These are phyloP conservation scores for Callyntrura guangdongensis DNA, from an alignment of 2,888 invertebrate species.

Conservation along the genomic window DNA sequence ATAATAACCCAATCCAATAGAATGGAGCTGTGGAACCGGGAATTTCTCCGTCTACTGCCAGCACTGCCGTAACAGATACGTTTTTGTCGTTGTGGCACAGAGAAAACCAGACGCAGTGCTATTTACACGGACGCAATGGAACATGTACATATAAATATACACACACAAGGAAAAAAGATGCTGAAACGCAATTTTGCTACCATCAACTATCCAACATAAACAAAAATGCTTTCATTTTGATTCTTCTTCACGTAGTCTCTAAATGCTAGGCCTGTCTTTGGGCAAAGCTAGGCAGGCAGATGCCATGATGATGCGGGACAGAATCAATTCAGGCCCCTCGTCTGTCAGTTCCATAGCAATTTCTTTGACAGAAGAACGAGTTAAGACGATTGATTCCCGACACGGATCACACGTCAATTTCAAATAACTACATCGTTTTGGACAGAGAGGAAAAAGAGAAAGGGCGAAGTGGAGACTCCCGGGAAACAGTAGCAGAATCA, in stretches of 20 bases:
- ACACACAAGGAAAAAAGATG: slow-evolving; percentile 34
- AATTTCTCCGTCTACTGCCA: not conserved
- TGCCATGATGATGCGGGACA: slow-evolving; percentile 79
- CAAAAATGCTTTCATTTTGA: slow-evolving; percentile 56
- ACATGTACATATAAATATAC: slow-evolving; percentile 2
- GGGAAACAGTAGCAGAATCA: slow-evolving; percentile 67
- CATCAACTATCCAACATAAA: not conserved
- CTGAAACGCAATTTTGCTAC: slow-evolving; percentile 34
- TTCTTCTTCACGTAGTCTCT: slow-evolving; percentile 24
- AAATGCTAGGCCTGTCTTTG: slow-evolving; percentile 23
- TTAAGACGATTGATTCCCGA: slow-evolving; percentile 80
- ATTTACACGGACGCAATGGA: not conserved
- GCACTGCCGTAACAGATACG: slow-evolving; percentile 11
- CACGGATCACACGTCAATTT: slow-evolving; percentile 81
- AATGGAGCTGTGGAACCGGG: slow-evolving; percentile 1
- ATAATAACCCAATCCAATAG: slow-evolving; percentile 55
- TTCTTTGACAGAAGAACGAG: slow-evolving; percentile 80
- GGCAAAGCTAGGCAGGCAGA: slow-evolving; percentile 21
- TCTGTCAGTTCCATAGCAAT: slow-evolving; percentile 80
- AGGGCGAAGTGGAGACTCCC: slow-evolving; percentile 55
- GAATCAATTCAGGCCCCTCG: slow-evolving; percentile 77
- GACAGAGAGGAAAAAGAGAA: slow-evolving; percentile 58
- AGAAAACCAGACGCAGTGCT: slow-evolving; percentile 29
- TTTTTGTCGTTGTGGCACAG: slow-evolving; percentile 2
- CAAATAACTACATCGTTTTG: slow-evolving; percentile 79